Percentiles rank a stretch among this genome's conserved stretches.
Evolutionary conservation across 2,113 vertebrate genomes (phyloP).

Genomic region (Chaetodon auriga): DNA sequence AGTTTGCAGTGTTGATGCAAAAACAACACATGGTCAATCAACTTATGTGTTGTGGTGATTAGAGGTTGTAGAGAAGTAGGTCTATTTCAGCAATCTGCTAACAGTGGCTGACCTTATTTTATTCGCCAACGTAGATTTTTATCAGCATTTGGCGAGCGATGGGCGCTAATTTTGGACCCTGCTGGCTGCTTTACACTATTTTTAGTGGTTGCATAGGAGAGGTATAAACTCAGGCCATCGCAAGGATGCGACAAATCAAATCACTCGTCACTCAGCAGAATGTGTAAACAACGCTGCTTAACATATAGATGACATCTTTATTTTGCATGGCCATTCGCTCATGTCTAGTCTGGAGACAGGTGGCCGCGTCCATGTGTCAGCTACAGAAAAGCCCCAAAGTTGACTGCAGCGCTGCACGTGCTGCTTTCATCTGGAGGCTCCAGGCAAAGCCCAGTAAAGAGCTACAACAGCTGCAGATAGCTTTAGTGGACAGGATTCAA

Average conservation of each 20-base stretch:
- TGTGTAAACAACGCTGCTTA: background rate
- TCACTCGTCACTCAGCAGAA: background rate
- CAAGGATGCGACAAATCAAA: background rate
- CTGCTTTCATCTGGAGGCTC: slow-evolving; percentile 1
- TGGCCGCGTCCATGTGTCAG: background rate
- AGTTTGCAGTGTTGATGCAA: too few species aligned
- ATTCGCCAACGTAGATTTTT: too few species aligned
- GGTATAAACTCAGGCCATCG: background rate
- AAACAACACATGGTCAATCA: too few species aligned
- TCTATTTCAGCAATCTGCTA: too few species aligned
- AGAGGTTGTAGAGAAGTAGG: too few species aligned
- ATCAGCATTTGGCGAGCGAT: too few species aligned
- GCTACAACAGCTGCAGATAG: slow-evolving; percentile 68
- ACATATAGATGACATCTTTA: background rate
- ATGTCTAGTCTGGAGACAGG: slow-evolving; percentile 5
- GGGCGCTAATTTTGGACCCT: too few species aligned
- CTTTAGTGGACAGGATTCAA: slow-evolving; percentile 36
- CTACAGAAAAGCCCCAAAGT: slow-evolving; percentile 11
- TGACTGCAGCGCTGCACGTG: slow-evolving; percentile 41
- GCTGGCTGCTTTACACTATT: background rate
- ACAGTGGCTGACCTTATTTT: too few species aligned
- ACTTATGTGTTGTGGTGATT: too few species aligned
- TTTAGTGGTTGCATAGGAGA: background rate
- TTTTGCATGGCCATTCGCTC: background rate
- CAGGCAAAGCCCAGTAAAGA: slow-evolving; percentile 45